Evolutionary conservation across 2,113 vertebrate genomes (phyloP), one percentile per base, ranked within the genome.

Genomic region (cat (Felis catus)): DNA sequence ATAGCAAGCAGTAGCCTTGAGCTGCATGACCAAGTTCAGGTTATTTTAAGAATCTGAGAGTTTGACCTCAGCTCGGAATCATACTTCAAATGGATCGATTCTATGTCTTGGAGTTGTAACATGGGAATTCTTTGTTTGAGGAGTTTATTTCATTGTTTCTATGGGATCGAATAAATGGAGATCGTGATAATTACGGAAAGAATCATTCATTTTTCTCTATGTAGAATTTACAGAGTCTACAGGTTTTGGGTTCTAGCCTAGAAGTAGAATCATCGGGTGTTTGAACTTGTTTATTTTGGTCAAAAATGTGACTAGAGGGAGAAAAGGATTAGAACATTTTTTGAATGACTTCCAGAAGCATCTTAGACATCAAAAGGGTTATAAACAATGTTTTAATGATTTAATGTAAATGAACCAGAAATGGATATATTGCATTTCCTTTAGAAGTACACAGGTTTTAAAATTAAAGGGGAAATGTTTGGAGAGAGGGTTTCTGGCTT

Each of bases 401-500:
- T 98, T 95, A 97, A 97, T 95, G 82, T 97, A 98, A 98, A 94
- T 96, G 94, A 96, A 92, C 92, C 79, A 97, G 96, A 98, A 97
- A 97, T 88, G 33, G 92, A 88, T 89, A 89, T 91, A 95, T 74
- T 96, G 48, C 74, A 89, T 97, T 97, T 98, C 82, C 21, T 95
- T 97, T 92, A 80, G 71, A 94, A 97, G 94, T 78, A 93, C 73
- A 97, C 23, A 78, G 84, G 41, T 51, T 87, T 98, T 94, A 68
- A 95, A 95, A 93, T 94, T 86, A 94, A 97, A 94, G 76, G 79
- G 66, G 74, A 96, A 94, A 89, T 97, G 78, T 70, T 83, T 95
- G 63, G 74, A 97, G 95, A 97, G 92, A 94, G 73, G 23, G 21
- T 94, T 96, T 97, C n/a, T 95, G 55, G 94, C 91, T 97, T 96